phyloP scores from a whole-genome alignment of 2,888 invertebrate species.

The Ceraclea dissimilis region DNA sequence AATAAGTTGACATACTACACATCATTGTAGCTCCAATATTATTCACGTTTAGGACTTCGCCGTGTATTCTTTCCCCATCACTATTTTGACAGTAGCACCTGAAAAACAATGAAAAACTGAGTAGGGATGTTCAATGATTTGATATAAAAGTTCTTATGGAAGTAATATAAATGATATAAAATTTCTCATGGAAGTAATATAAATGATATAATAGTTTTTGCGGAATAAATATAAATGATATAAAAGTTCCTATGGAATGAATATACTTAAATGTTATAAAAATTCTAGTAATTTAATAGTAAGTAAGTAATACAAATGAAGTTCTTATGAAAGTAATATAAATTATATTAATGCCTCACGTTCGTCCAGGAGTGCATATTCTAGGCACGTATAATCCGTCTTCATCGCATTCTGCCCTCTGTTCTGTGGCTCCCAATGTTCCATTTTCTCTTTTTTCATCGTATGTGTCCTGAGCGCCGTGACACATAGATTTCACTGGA shows the following conservation, averaged over 20 bases:
- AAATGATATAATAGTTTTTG: too few species aligned
- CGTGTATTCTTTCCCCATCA: constrained; percentile 57
- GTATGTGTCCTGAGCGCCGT: constrained; percentile 41
- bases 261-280: too few species aligned
- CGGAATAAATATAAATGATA: too few species aligned
- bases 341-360: too few species aligned
- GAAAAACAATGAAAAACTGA: constrained; percentile 25
- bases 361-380: constrained; percentile 58
- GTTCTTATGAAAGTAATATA: too few species aligned
- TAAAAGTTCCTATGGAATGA: too few species aligned
- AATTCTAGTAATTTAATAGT: too few species aligned
- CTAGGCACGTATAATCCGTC: constrained; percentile 52
- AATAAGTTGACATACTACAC: constrained; percentile 57
- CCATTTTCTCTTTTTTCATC: constrained; percentile 43
- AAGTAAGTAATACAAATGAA: too few species aligned
- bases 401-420: constrained; percentile 53
- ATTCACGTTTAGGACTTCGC: constrained; percentile 49
- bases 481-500: constrained; percentile 32
- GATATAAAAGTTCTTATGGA: too few species aligned
- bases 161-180: too few species aligned
- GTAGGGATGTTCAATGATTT: too few species aligned
- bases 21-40: constrained; percentile 41
- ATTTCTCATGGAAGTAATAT: too few species aligned
- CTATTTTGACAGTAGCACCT: constrained; percentile 60
- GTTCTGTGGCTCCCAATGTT: constrained; percentile 46